phyloP scores from a whole-genome alignment of 2,797 vertebrate genomes.

The Dermochelys coriacea region DNA sequence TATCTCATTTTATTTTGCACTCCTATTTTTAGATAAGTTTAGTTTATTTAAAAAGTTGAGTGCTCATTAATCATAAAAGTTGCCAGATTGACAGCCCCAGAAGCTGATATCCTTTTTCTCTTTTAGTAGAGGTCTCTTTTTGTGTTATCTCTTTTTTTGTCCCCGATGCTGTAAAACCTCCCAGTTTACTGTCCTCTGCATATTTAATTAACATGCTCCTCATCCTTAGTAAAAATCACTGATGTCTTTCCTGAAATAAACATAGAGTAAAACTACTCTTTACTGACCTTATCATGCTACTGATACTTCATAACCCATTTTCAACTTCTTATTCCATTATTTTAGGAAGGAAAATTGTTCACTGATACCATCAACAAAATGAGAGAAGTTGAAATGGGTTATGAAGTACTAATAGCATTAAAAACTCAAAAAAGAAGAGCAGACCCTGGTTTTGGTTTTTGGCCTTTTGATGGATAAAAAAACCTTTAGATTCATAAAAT shows the following conservation, averaged over 20 bases:
- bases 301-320: neutral
- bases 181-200: slow-evolving; percentile 7
- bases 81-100: neutral
- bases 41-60: slow-evolving; percentile 1
- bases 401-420: neutral
- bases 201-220: slow-evolving; percentile 13
- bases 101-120: neutral
- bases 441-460: neutral
- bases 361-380: neutral
- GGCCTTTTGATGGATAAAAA: neutral
- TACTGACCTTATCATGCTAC: neutral
- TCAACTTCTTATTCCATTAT: neutral
- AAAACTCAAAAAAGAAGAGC: neutral
- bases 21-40: neutral
- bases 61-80: neutral
- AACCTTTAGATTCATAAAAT: neutral
- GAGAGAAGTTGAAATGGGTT: neutral
- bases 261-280: neutral
- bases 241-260: slow-evolving; percentile 5
- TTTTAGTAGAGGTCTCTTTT: neutral
- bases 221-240: neutral
- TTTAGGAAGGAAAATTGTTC: neutral
- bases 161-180: neutral
- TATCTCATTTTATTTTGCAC: neutral
- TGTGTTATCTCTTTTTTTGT: slow-evolving; percentile 1